These are phyloP conservation scores for Hirtodrosophila alboralis DNA, from an alignment of 2,888 invertebrate species.

Conservation along the genomic window DNA sequence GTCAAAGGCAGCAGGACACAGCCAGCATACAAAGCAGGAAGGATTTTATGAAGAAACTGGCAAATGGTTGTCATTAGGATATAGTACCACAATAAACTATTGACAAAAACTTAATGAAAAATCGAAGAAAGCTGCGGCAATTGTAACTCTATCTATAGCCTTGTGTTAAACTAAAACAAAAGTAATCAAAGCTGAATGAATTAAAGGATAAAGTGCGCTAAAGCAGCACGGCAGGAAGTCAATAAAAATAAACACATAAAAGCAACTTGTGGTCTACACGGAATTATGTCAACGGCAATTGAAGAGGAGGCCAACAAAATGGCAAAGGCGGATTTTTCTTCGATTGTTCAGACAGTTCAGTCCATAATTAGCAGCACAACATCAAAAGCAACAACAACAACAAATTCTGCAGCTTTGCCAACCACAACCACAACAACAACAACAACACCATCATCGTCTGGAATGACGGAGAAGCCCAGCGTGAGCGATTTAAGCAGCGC, in stretches of 20 bases:
- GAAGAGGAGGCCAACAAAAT: conserved; percentile 25
- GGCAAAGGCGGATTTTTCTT: conserved; percentile 21
- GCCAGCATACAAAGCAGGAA: not conserved
- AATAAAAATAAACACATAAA: conserved; percentile 72
- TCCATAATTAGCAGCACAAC: conserved; percentile 73
- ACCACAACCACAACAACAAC: conserved; percentile 21
- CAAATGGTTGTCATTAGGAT: conserved; percentile 32
- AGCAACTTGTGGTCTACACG: conserved; percentile 66
- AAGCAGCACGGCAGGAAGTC: conserved; percentile 68
- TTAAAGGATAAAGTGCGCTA: conserved; percentile 48
- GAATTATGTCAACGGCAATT: conserved; percentile 65
- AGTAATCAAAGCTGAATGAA: conserved; percentile 67
- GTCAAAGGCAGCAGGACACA: not conserved
- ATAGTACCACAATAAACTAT: conserved; percentile 17
- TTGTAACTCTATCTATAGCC: conserved; percentile 13
- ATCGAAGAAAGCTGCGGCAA: conserved; percentile 33
- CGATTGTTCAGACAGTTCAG: conserved; percentile 64
- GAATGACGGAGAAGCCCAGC: conserved; percentile 58
- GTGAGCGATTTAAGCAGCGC: conserved; percentile 83
- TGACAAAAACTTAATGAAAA: conserved; percentile 53
- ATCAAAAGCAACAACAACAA: conserved; percentile 41
- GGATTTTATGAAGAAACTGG: conserved; percentile 21
- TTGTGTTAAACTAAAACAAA: conserved; percentile 54
- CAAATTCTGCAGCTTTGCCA: conserved; percentile 12
- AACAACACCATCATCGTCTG: conserved; percentile 11